Base-by-base conservation (phyloP, 2,113 vertebrate species). In the Puma concolor region DNA sequence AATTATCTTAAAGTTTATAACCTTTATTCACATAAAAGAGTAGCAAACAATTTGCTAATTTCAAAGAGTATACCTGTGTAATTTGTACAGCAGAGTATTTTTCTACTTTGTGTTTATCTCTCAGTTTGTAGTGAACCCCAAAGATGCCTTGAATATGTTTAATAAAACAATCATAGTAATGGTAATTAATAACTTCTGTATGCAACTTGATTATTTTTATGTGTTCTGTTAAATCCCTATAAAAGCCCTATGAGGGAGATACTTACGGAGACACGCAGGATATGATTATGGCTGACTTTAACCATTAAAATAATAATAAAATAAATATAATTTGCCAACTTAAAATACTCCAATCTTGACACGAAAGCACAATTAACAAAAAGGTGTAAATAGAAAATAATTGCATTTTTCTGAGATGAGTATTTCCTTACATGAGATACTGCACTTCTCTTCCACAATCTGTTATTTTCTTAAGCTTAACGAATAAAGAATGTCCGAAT, bases 401-500 rank as follows among this genome's bases (percentile, higher is more conserved):
- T 7, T 72, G 17, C 85, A 57, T 92, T 91, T 96, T 96, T 57
- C 77, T 91, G 36, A 93, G 66, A 80, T 36, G 14, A 93, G 3
- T 91, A 38, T 16, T 90, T 90, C 83, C 27, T 74, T 84, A 80
- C 31, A 36, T 6, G 1, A 4, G 9, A 48, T 50, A 38, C 2
- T 31, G 50, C 44, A 71, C 0, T 88, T 94, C 76, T 95, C 33
- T 91, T 41, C 21, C 76, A 67, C 5, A 72, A 36, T 77, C 64
- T 93, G 41, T 69, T 91, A 67, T 93, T 95, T 91, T 69, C 23
- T 87, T 13, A 89, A 92, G n/a, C 84, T 82, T 23, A 79, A 14
- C 36, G 50, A 86, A 91, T 6, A 89, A 94, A 85, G 44, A 57
- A 74, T 93, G n/a, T 60, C 1, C 29, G 79, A 85, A 89, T 67